Percentiles rank a stretch among this genome's conserved stretches.
Evolutionary conservation across 1,140 invertebrate species (phyloP).

Genomic region (Gryon sp.): DNA sequence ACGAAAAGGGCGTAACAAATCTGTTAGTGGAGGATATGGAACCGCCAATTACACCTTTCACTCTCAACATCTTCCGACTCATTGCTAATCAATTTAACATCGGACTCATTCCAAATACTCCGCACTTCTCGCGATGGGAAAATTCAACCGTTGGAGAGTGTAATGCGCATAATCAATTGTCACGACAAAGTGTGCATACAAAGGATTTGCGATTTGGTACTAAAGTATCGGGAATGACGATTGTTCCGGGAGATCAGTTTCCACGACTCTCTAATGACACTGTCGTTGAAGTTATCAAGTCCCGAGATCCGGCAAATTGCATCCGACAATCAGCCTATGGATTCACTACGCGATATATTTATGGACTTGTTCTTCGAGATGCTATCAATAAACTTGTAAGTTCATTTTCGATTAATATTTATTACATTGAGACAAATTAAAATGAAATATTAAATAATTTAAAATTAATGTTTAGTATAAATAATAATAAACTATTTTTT

Average conservation of each 20-base stretch:
- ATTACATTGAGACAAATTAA: not conserved
- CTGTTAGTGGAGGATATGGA: constrained; percentile 55
- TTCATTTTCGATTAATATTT: constrained; percentile 3
- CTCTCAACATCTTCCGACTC: constrained; percentile 66
- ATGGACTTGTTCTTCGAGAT: constrained; percentile 60
- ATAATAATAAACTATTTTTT: too few species aligned
- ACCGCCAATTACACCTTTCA: constrained; percentile 3
- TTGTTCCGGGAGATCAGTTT: constrained; percentile 60
- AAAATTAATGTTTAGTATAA: too few species aligned
- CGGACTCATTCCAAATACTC: constrained; percentile 57
- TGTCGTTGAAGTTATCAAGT: constrained; percentile 65
- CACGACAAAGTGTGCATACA: constrained; percentile 49
- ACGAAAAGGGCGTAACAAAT: constrained; percentile 55
- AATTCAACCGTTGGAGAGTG: constrained; percentile 73
- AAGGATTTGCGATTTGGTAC: constrained; percentile 24
- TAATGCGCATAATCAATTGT: constrained; percentile 67
- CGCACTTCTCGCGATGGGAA: constrained; percentile 68
- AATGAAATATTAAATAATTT: too few species aligned
- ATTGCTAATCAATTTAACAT: constrained; percentile 68
- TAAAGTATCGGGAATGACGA: constrained; percentile 33
- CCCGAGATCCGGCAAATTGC: constrained; percentile 66
- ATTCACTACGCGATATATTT: constrained; percentile 60
- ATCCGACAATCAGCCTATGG: constrained; percentile 49
- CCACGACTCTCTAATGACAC: constrained; percentile 57
- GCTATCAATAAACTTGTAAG: constrained; percentile 66